Evolutionary conservation across 2,888 invertebrate species (phyloP).

Genomic region (Rhagophthalmus giganteus): DNA sequence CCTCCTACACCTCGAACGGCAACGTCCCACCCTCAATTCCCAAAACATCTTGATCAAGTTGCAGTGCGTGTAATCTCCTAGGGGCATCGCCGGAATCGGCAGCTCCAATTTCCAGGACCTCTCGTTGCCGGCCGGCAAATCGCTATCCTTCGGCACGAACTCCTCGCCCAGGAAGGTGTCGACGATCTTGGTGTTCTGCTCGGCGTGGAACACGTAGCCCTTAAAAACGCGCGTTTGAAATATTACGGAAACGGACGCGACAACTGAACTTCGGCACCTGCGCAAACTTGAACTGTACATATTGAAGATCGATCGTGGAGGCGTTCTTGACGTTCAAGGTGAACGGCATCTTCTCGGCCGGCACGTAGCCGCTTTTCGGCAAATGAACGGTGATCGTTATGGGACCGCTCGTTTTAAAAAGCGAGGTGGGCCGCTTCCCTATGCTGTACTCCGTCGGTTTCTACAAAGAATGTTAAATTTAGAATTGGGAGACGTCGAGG

Average conservation of each 20-base stretch:
- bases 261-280: slow-evolving; percentile 6
- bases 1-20: too few species aligned
- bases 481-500: too few species aligned
- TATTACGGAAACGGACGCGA: too few species aligned
- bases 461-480: slow-evolving; percentile 4
- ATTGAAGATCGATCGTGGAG: slow-evolving; percentile 12
- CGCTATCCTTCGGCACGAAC: slow-evolving; percentile 15
- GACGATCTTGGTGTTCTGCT: slow-evolving; percentile 13
- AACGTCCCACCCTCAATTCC: slow-evolving; percentile 20
- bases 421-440: slow-evolving; percentile 11
- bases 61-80: slow-evolving; percentile 10
- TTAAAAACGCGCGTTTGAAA: too few species aligned
- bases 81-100: slow-evolving; percentile 12
- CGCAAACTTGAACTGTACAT: slow-evolving; percentile 22
- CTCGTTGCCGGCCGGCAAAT: slow-evolving; percentile 8
- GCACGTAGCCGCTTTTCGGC: slow-evolving; percentile 10
- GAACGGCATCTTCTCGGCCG: slow-evolving; percentile 10
- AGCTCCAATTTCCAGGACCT: slow-evolving; percentile 15
- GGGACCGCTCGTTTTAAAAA: slow-evolving; percentile 11
- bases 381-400: slow-evolving; percentile 12
- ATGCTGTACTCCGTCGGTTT: slow-evolving; percentile 13
- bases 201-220: slow-evolving; percentile 18
- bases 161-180: slow-evolving; percentile 14
- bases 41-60: slow-evolving; percentile 22
- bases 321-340: slow-evolving; percentile 11